Evolutionary conservation across 2,113 vertebrate species (phyloP), one percentile per base, ranked within the genome.

Genomic region (Chlorodrepanis virens): DNA sequence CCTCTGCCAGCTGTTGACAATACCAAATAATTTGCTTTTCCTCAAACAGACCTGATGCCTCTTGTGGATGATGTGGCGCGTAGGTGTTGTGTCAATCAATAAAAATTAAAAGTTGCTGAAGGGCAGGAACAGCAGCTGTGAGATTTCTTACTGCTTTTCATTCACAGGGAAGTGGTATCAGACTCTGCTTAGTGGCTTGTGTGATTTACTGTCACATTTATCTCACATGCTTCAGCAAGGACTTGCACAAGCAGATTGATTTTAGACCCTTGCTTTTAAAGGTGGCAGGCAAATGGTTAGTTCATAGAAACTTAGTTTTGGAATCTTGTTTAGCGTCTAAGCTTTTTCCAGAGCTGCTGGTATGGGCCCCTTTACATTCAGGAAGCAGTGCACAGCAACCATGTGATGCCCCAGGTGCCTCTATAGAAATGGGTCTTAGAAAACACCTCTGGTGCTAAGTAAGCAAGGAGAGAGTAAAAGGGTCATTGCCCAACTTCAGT

Each of bases 81-180:
- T 95, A 93, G 90, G 96, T 95, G 94, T 91, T 9, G 5, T 96
- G 93, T 93, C 95, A 96, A 71, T 93, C 93, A 96, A 54, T 82
- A 95, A 86, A 96, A 95, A 95, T 92, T 88, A 88, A 91, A 93
- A 90, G 92, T 94, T 94, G 95, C 95, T 96, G 84, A 83, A 94
- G 90, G 95, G 92, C 85, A 94, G 76, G 77, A 96, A 89, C 84
- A 97, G 91, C 88, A 56, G 64, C 96, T 97, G 94, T 97, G 96
- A 97, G 94, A 97, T 84, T 94, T 95, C 89, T 88, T 93, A 53
- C 80, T 92, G 78, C 87, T 89, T 94, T 91, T 92, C 65, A 86
- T 97, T 97, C 95, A 94, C 97, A 97, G 71, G 95, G 92, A 96
- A 96, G 57, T 87, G 57, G 50, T 93, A n/a, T 88, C 56, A 84